Evolutionary conservation across 2,113 vertebrate species (phyloP), one percentile per base, ranked within the genome.

Genomic region (Chloropsis cyanopogon): DNA sequence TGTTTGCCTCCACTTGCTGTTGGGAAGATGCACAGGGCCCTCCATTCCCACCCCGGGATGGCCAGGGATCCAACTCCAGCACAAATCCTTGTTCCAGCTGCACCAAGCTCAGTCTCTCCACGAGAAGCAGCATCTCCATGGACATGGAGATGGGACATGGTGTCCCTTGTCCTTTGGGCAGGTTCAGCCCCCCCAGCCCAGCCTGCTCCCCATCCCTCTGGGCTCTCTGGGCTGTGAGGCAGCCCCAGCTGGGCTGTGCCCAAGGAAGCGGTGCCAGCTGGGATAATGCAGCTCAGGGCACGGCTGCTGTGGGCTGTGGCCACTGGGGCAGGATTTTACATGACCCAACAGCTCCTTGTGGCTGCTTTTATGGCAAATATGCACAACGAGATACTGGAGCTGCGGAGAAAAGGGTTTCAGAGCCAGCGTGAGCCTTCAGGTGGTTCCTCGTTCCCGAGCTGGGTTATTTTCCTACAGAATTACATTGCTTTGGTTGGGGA

Each of bases 391-490:
- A 18, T 60, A 2, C 83, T 33, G 2, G 0, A 31, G 76, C 3
- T 15, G 50, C n/a, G 53, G 16, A 44, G 56, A 59, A 46, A 53
- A 63, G 11, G 79, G 73, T 50, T 28, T 92, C 49, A 46, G 92
- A 96, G 90, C 41, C 24, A 81, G 77, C 21, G 44, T 68, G 39
- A 87, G 84, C 68, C 42, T 72, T 57, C 61, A 28, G 73, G 85
- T 80, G 70, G 91, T 61, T 95, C 29, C 93, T 79, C 50, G 8
- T 87, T 53, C 78, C 21, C 28, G 44, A 68, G 37, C 5, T 8
- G 63, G 91, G 53, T 82, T 82, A 86, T 95, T 95, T 93, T 82
- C 94, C 86, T 82, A 80, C 4, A 1, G 87, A 76, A 75, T 42
- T 46, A 28, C 54, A 16, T 31, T 25, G 71, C 79, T 86, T 85